Evolutionary conservation across 2,113 vertebrate genomes (phyloP).

Genomic region (Alligator sinensis): DNA sequence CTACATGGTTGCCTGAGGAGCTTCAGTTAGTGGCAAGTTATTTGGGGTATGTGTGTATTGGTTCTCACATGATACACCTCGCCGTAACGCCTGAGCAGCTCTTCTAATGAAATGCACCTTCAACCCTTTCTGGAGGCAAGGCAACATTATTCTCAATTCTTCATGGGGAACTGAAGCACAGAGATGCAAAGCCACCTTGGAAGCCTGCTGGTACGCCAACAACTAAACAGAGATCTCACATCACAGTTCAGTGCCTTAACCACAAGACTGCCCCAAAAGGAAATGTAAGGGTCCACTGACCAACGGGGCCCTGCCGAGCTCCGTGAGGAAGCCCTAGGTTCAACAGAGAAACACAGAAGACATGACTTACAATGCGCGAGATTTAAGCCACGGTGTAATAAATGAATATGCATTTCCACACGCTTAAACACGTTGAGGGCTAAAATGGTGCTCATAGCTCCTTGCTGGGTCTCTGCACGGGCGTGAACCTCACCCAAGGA

Average conservation of each 20-base stretch:
- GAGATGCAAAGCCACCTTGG: background rate
- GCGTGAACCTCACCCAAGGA: background rate
- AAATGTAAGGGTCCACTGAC: background rate
- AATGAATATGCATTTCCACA: background rate
- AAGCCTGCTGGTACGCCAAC: background rate
- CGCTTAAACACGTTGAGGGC: background rate
- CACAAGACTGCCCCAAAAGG: background rate
- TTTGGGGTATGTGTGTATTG: background rate
- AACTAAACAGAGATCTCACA: background rate
- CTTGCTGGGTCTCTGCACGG: background rate
- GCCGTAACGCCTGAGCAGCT: background rate
- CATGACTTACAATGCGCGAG: background rate
- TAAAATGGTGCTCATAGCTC: background rate
- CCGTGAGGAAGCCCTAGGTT: background rate
- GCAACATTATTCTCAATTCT: background rate
- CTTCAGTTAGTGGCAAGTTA: fast-evolving
- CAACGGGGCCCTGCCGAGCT: background rate
- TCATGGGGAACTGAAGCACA: background rate
- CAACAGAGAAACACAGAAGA: background rate
- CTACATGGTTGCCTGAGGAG: fast-evolving
- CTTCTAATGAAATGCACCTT: background rate
- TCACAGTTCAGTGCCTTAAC: background rate
- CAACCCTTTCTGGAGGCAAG: background rate
- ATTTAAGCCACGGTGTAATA: background rate
- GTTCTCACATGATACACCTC: background rate